Base-by-base conservation (phyloP, 92 coral and sea anemone species). In the Epizoanthus scotinus region DNA sequence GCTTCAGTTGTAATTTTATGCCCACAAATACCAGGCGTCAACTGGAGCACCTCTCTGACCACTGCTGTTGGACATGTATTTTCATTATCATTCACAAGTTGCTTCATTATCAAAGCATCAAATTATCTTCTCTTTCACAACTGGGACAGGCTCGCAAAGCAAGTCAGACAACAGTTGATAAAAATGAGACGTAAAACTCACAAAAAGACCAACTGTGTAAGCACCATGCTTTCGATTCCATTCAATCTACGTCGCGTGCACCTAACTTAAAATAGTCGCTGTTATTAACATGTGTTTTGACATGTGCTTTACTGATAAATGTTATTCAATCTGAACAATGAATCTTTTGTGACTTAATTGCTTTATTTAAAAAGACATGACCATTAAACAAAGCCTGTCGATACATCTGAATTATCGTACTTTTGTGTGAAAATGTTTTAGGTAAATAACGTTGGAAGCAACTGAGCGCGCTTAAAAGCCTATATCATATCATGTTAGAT, bases 261-360 rank as follows among this genome's bases (percentile, higher is more conserved):
- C 83, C 85, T 73, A 70, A 73, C 83, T 74, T 81, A 86, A 81
- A 80, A 79, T 88, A 90, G 97, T 92, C 90, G 85, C 94, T 90
- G 94, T 73, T 90, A 90, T 90, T 87, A 90, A 85, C 97, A 92
- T 92, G 97, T 92, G 97, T 87, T 90, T 78, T 90, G 94, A 92
- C 97, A 92, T 90, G 97, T 90, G 97, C 97, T 85, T 85, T 86
- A 83, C 89, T 71, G 97, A 92, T 92, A 88, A 92, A 92, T 77
- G 94, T 87, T 88, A 90, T 92, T 92, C 94, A 90, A 28, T 71
- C 78, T 71, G 79, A 78, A 90, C 91, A 92, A 90, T 87, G 92
- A 82, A 56, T 67, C 92, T 88, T 90, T 92, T 90, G 94, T 90
- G 75, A 66, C 82, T 85, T 92, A 90, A 92, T 92, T 92, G 94